phyloP scores from a whole-genome alignment of 37 sponge, comb jelly and placozoan genomes.

The Tethya wilhelma region DNA sequence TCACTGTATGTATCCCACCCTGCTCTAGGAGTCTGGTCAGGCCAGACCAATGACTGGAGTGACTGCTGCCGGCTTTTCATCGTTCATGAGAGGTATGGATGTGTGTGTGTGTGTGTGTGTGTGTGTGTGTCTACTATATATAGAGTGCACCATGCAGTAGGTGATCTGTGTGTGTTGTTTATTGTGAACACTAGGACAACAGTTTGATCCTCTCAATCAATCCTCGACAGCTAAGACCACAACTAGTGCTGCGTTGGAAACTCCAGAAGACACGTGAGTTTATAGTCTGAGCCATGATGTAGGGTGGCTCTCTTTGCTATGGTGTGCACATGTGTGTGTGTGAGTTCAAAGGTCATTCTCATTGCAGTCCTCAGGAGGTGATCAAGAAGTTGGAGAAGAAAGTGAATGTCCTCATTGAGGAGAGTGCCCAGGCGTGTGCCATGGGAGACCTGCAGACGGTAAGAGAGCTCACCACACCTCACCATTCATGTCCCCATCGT shows the following conservation, averaged over 20 bases:
- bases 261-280: slow-evolving; percentile 15
- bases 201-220: slow-evolving; percentile 56
- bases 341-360: no score
- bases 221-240: background rate
- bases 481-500: no score
- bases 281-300: no score
- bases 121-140: background rate
- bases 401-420: slow-evolving; percentile 87
- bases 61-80: slow-evolving; percentile 88
- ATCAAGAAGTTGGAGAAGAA: slow-evolving; percentile 90
- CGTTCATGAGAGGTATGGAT: background rate
- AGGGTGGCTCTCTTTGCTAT: no score
- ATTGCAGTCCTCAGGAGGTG: slow-evolving; percentile 77
- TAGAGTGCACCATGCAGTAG: slow-evolving; percentile 1
- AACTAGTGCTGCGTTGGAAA: slow-evolving; percentile 4
- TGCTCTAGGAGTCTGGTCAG: slow-evolving; percentile 67
- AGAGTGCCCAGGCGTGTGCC: slow-evolving; percentile 78
- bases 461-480: slow-evolving; percentile 3
- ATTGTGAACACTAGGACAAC: slow-evolving; percentile 7
- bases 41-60: slow-evolving; percentile 94
- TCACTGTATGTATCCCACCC: background rate
- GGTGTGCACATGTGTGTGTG: no score
- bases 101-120: no score
- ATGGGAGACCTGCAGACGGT: slow-evolving; percentile 79
- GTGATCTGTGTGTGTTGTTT: no score